These are phyloP conservation scores for Capromys pilorides DNA, from an alignment of 2,797 vertebrate species.

Conservation along the genomic window DNA sequence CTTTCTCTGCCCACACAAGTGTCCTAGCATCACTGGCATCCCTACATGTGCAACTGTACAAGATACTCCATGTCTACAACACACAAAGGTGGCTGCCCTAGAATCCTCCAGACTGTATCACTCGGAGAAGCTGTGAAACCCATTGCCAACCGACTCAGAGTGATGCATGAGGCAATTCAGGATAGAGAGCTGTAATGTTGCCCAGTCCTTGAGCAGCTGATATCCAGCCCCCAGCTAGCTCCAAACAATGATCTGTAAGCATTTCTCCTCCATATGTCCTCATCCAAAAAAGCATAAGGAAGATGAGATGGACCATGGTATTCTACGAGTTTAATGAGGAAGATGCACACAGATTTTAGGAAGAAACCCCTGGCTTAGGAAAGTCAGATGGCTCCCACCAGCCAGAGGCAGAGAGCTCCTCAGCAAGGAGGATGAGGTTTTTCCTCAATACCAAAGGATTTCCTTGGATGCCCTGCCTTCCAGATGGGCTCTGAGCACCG, in stretches of 20 bases:
- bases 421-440: accelerated
- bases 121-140: neutral
- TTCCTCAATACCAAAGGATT: neutral
- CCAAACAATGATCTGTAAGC: neutral
- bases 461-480: neutral
- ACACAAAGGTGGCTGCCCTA: neutral
- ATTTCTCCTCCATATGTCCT: neutral
- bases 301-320: accelerated
- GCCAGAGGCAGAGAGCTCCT: neutral
- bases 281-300: neutral
- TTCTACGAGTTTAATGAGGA: neutral
- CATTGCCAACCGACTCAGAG: neutral
- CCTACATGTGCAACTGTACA: neutral
- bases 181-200: neutral
- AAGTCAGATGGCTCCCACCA: neutral
- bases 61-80: neutral
- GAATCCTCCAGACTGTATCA: neutral
- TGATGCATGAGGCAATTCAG: neutral
- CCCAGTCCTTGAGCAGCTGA: neutral
- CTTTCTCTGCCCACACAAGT: neutral
- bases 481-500: neutral
- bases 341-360: neutral
- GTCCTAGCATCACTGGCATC: neutral
- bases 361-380: neutral
- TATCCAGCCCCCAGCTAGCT: neutral